Evolutionary conservation across 2,797 vertebrate genomes (phyloP), one percentile per base, ranked within the genome.

Genomic region (Gila robusta): DNA sequence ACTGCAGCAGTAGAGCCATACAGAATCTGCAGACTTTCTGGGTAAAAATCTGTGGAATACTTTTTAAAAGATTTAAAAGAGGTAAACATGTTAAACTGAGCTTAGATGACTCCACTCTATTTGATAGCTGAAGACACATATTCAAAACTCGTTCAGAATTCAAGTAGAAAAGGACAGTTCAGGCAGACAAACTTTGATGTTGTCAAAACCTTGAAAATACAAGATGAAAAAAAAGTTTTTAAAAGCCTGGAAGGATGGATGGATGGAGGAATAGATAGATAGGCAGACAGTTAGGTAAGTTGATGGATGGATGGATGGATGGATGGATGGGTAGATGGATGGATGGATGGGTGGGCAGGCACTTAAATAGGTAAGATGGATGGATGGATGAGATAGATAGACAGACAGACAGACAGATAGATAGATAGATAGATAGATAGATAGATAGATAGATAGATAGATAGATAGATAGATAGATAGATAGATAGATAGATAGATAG

Each of bases 301-400:
- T 2, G 21, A 72, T 37, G 1, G 47, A 47, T 47, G 14, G 47
- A 47, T 16, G 47, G 41, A 47, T 16, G 47, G 47, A 16, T 47
- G 47, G 47, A 14, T 4, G 4, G 44, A 11, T 44, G 0, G 8
- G 10, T 3, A 1, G 44, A 0, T 0, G 0, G 2, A 3, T 41
- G 2, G 11, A 66, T 6, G 2, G 62, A 66, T 6, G 14, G 32
- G 37, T 37, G 7, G 37, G 37, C 9, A 62, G 23, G 10, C 12
- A 28, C 4, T 16, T 2, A 3, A 9, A 11, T 6, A 4, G 1
- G 12, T 5, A 16, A 16, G 41, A 72, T 64, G 5, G 62, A 67
- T 17, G 16, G 1, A 26, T 4, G 0, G 5, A 47, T 32, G 32
- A 3, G 64, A 37, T 35, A 2, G 19, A 39, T 6, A 6, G 16